Base-by-base conservation (phyloP, 2,113 vertebrate species). In the Hipposideros armiger region DNA sequence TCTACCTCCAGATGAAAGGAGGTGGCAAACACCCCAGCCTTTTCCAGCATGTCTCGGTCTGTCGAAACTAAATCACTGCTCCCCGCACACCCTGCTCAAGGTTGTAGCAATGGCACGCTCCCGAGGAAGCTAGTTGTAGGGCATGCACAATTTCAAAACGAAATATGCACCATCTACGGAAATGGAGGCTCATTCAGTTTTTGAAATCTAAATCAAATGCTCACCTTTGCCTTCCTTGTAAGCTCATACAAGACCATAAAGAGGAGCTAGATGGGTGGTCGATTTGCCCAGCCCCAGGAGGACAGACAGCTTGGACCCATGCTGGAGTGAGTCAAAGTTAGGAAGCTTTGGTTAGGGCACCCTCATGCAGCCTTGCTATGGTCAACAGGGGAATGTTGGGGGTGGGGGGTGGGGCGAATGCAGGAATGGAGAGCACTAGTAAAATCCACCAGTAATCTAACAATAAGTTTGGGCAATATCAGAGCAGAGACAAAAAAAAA, bases 1-100 rank as follows among this genome's bases (percentile, higher is more conserved):
- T 58, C 64, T 52, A 24, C 94, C 76, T 95, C 74, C 87, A 74
- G 87, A 95, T 52, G 50, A 91, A 93, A 89, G 54, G 45, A 78
- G 24, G 66, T 60, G 54, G 50, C 40, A 78, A 80, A 54, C 2
- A 15, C 52, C 26, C 72, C 32, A 30, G 72, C 69, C 36, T 76
- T 60, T 90, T 87, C 45, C 32, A 87, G 69, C 4, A 2, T 58
- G 50, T n/a, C 50, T 82, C 17, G 3, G 50, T 45, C 66, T 17
- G 28, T 19, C 36, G 17, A 52, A 72, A 40, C 32, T 22, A 81
- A 81, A 84, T 83, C 42, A 11, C 60, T 70, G n/a, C 72, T 94
- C 92, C 47, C 42, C 54, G 76, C 1, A 2, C 15, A 85, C 28
- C 30, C 58, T 32, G 56, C 42, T 42, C n/a, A 5, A 54, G 64